Conservation (phyloP, 1,140 invertebrate species). For the Hypsibius dujardini region DNA sequence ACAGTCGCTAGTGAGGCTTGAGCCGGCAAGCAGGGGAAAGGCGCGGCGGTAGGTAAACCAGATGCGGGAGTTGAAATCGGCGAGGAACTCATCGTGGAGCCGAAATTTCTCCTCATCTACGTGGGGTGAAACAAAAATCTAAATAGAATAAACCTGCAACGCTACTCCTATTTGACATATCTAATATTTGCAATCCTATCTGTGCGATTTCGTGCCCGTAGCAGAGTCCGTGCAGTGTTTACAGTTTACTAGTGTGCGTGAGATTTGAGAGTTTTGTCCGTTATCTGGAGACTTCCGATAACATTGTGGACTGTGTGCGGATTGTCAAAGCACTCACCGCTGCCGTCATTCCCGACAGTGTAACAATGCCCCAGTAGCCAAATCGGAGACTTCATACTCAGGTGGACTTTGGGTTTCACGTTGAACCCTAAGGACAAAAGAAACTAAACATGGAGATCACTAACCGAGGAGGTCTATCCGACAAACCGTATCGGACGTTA, state of each 20-base stretch:
- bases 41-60: constrained; percentile 67
- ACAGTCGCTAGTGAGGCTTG: constrained; percentile 57
- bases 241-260: too few species aligned
- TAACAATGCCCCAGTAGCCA: constrained; percentile 64
- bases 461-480: constrained; percentile 16
- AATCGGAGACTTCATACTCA: constrained; percentile 65
- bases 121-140: background rate
- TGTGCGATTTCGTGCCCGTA: too few species aligned
- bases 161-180: too few species aligned
- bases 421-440: constrained; percentile 41
- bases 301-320: background rate
- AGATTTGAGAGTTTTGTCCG: background rate
- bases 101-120: constrained; percentile 28
- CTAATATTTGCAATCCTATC: too few species aligned
- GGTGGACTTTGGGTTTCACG: constrained; percentile 57
- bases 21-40: constrained; percentile 55
- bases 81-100: constrained; percentile 53
- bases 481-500: constrained; percentile 63
- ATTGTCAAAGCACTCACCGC: constrained; percentile 16
- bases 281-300: background rate
- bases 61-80: constrained; percentile 53
- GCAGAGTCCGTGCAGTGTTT: too few species aligned
- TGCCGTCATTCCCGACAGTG: constrained; percentile 22
- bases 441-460: constrained; percentile 18
- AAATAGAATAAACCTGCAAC: too few species aligned